A percentile compares a stretch with the other conserved stretches of the same genome.
These are phyloP conservation scores for Lycocorax pyrrhopterus DNA, from an alignment of 2,113 vertebrate species.

Conservation along the genomic window DNA sequence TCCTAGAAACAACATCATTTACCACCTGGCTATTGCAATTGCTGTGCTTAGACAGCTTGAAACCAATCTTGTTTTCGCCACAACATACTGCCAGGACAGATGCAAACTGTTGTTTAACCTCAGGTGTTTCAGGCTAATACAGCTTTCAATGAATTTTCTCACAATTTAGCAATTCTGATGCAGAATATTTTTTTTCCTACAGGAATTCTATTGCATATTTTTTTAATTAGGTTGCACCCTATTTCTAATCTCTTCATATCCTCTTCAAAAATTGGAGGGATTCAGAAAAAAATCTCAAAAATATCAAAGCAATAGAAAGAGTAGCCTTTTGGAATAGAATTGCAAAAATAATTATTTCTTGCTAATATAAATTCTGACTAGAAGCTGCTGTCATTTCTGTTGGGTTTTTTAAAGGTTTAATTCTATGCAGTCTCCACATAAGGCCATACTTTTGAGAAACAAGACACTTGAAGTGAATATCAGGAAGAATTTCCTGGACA, in stretches of 20 bases:
- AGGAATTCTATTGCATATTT: background rate
- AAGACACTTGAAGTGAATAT: background rate
- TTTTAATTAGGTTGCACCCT: background rate
- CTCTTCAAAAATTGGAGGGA: accelerated
- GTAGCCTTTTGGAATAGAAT: background rate
- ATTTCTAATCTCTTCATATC: background rate
- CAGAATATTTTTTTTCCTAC: background rate
- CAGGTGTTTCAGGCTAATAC: background rate
- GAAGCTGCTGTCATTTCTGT: background rate
- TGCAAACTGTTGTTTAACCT: background rate
- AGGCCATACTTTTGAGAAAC: background rate
- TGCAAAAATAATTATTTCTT: background rate
- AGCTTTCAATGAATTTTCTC: background rate
- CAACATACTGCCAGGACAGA: background rate
- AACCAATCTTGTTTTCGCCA: background rate
- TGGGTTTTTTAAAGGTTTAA: background rate
- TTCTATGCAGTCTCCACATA: background rate
- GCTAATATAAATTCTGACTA: background rate
- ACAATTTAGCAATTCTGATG: background rate
- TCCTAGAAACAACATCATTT: background rate
- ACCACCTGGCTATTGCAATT: background rate
- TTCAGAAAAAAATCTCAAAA: background rate
- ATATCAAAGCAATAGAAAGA: background rate
- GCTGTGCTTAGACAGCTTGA: background rate
- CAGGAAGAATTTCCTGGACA: background rate